Evolutionary conservation across 1,140 invertebrate genomes (phyloP), one percentile per base, ranked within the genome.

Genomic region (Hycleus cichorii): DNA sequence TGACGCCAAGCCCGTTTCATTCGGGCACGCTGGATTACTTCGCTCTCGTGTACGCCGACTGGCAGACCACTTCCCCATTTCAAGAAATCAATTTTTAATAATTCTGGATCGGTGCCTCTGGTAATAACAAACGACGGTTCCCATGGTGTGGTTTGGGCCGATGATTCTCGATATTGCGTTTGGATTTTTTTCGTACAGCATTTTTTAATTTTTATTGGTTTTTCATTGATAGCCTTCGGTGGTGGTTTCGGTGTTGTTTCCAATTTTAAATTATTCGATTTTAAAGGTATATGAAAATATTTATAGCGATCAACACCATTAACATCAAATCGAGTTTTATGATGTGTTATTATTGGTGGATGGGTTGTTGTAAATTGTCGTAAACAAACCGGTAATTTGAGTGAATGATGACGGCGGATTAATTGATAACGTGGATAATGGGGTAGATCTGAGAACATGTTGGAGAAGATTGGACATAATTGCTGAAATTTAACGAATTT

Each of bases 61-160:
- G 85, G 83, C 43, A 87, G 70, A 50, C 83, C 76, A 70, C 62
- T 52, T 80, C 79, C 82, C 78, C 80, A 85, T 60, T 81, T 77
- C 24, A 87, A 68, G 50, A 81, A 79, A 25, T 83, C 81, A 42
- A 87, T 65, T 39, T 78, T 81, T 3, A 87, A 68, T 3, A 86
- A 74, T 70, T 87, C 83, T 10, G 84, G 83, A 40, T 74, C 66
- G 10, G 72, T 75, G 0, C 63, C 62, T 0, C 78, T 66, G 27
- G 77, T 76, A 0, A 81, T 68, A 12, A 77, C 77, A 64, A 79
- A 83, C 32, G 79, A 74, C 1, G 83, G 79, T 49, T 87, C 81
- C 81, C 89, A 91, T 0, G 89, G 88, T 27, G 79, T 73, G 1
- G 90, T 91, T 74, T 91, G 89, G 9, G 84, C 78, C 63, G 88